Base-by-base conservation (phyloP, 2,797 vertebrate genomes). In the Muscicapa comitata region DNA sequence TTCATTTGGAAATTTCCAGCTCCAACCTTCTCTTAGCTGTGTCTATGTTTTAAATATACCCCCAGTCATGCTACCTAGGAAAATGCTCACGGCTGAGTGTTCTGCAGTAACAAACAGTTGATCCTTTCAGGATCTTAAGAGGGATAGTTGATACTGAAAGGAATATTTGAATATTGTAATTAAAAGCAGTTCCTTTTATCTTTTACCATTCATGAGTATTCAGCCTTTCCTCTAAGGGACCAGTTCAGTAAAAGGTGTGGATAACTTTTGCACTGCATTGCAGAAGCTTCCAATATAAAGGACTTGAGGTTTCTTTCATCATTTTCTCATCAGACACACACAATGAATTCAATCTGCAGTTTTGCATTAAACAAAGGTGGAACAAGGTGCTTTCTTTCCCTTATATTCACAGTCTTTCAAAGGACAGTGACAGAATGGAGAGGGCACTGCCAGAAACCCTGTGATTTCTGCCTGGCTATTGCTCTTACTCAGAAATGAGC, bases 1-100 rank as follows among this genome's bases (percentile, higher is more conserved):
- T 75, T 92, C 29, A 19, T 90, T 83, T 95, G 89, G 93, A 96
- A 94, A 96, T 90, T 95, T 93, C 88, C 88, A 93, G 55, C 57
- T 84, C 80, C 62, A 90, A 13, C 38, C 42, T 83, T 66, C 73
- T 84, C 51, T 88, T 53, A 77, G n/a, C 37, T 1, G 5, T 0
- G 0, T 61, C 81, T 91, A 47, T 91, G 89, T 84, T 84, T 88
- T 70, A 87, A 72, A 81, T 63, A 67, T 31, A 28, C 18, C 6
- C 24, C 33, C 7, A 14, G 21, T 73, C 48, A 73, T 33, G 43
- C 26, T 70, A 43, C 33, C 33, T 59, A 63, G 4, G 16, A 77
- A 87, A 86, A 65, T 1, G 18, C 54, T 86, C 48, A 31, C 0
- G 4, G 73, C 42, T 66, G 21, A 54, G 12, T 37, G 72, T 38